Percentiles rank a stretch among this genome's conserved stretches.
Evolutionary conservation across 2,113 vertebrate species (phyloP).

Genomic region (Hassar affinis): DNA sequence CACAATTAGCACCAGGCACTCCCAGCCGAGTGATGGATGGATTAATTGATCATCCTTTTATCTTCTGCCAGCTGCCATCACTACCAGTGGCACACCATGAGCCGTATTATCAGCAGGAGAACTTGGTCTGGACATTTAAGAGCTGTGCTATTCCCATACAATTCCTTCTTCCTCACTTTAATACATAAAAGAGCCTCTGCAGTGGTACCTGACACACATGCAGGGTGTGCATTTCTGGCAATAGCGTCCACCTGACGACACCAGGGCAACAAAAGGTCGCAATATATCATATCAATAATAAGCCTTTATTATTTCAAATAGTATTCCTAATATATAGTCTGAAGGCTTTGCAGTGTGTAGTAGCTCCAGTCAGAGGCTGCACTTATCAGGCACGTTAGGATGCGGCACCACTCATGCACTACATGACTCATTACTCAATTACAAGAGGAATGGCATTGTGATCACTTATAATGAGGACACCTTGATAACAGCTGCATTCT

Average conservation of each 20-base stretch:
- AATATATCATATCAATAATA: too few relatives aligned
- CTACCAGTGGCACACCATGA: not conserved
- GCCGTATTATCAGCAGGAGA: not conserved
- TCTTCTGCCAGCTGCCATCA: constrained; percentile 9
- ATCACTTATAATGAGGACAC: not conserved
- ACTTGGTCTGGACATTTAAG: not conserved
- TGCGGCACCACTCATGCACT: not conserved
- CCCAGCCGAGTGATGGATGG: constrained; percentile 26
- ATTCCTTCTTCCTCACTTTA: not conserved
- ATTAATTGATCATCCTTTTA: constrained; percentile 48
- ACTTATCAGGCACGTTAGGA: not conserved
- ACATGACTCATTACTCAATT: not conserved
- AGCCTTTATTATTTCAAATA: not conserved
- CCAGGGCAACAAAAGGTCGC: not conserved
- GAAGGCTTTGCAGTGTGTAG: not conserved
- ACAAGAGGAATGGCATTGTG: not conserved
- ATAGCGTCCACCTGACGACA: constrained; percentile 8
- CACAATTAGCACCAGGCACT: not conserved
- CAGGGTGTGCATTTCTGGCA: not conserved
- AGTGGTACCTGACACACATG: constrained; percentile 41
- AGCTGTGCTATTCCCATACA: not conserved
- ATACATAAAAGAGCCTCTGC: constrained; percentile 17
- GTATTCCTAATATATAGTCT: not conserved
- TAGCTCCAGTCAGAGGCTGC: not conserved
- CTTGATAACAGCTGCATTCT: not conserved